A percentile compares a stretch with the other conserved stretches of the same genome.
Evolutionary conservation across 2,888 invertebrate genomes (phyloP).

Genomic region (Sipha maydis): DNA sequence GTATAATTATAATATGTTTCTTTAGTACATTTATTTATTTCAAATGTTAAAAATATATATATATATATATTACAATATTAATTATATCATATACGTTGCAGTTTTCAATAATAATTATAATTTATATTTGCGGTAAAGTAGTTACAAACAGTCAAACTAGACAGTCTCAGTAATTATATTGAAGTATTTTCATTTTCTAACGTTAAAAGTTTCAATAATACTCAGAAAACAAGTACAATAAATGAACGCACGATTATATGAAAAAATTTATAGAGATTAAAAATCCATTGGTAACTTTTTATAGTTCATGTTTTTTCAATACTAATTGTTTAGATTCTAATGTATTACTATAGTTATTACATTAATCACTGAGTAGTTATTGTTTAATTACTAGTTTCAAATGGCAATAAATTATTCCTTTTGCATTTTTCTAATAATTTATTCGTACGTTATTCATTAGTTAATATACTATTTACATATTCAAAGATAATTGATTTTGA

Average conservation of each 20-base stretch:
- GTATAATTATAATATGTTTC: too few species aligned
- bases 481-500: slow-evolving; percentile 14
- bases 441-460: background rate
- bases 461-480: background rate
- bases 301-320: background rate
- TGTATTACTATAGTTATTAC: background rate
- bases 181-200: background rate
- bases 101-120: too few species aligned
- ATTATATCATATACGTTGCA: too few species aligned
- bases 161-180: background rate
- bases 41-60: too few species aligned
- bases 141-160: too few species aligned
- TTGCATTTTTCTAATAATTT: slow-evolving; percentile 19
- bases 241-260: background rate
- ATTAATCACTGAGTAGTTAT: background rate
- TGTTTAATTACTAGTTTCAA: slow-evolving; percentile 23
- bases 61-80: too few species aligned
- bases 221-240: background rate
- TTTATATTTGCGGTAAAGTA: too few species aligned
- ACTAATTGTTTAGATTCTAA: background rate
- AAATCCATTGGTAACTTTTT: background rate
- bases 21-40: too few species aligned
- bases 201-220: background rate
- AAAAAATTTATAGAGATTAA: background rate
- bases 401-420: background rate